A percentile compares a stretch with the other conserved stretches of the same genome.
These are phyloP conservation scores for Neolamprologus fasciatus DNA, from an alignment of 2,113 vertebrate species.

Conservation along the genomic window DNA sequence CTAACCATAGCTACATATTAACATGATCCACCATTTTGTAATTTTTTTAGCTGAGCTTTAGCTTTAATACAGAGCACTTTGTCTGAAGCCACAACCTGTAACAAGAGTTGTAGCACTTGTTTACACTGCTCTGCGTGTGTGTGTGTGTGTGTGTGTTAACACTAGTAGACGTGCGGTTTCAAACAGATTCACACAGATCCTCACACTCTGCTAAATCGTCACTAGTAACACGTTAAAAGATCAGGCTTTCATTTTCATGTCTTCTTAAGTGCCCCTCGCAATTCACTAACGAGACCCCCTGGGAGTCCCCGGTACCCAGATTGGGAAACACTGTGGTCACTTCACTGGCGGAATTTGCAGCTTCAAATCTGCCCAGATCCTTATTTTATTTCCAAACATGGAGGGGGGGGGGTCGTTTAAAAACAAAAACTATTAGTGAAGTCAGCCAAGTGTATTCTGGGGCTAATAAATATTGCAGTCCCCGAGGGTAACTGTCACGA, in stretches of 20 bases:
- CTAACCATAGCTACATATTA: not conserved
- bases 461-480: not conserved
- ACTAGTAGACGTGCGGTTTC: not conserved
- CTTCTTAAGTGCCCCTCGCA: not conserved
- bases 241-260: not conserved
- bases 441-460: not conserved
- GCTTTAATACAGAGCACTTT: not conserved
- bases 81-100: not conserved
- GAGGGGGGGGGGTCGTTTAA: not conserved
- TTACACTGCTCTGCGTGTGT: not conserved
- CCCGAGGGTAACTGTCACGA: not conserved
- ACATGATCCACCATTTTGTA: not conserved
- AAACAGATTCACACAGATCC: not conserved
- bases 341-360: slow-evolving; percentile 11
- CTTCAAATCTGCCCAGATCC: not conserved
- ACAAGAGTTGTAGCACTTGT: not conserved
- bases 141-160: not conserved
- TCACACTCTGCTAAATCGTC: not conserved
- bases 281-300: not conserved
- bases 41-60: not conserved
- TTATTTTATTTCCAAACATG: not conserved
- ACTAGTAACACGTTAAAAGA: not conserved
- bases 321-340: not conserved
- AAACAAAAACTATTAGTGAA: not conserved
- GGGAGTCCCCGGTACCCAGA: not conserved